Evolutionary conservation across 2,888 invertebrate species (phyloP), one percentile per base, ranked within the genome.

Genomic region (Cephus rjabovi): DNA sequence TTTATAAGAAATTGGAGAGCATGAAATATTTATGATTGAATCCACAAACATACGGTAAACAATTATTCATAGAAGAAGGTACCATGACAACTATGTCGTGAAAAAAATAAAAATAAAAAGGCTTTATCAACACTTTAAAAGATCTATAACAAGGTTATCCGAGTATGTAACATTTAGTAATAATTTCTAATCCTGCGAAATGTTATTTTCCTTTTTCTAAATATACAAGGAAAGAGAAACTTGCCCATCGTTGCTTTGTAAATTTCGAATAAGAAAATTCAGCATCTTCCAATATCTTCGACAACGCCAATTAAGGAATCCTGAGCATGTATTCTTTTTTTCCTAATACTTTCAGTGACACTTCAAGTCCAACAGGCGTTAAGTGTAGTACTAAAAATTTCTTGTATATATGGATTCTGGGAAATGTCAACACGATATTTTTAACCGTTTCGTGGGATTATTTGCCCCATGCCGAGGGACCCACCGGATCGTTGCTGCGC

Each of bases 401-500:
- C 56, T 40, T 73, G 40, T 56, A 35, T 73, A 73, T 76, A 73
- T 78, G 71, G 73, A 75, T 70, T 71, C 30, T 68, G 34, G 68
- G 56, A 31, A 33, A 34, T 71, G 71, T 4, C 31, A 31, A 31
- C 31, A 34, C 23, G 71, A 69, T 86, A 85, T 85, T 87, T 85
- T 86, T 84, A 81, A 82, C 76, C 68, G 15, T 15, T 78, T 77
- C 76, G 30, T 71, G 73, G 77, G n/a, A 79, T 75, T 78, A 74
- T 56, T 69, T 56, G 77, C 86, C 89, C 84, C 89, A 88, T 85
- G 84, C 87, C 76, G 84, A 86, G 89, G 74, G 85, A 87, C 87
- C 56, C 87, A 87, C 87, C 86, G 87, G 83, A 85, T 77, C 80
- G 85, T 79, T 79, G 76, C 34, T 76, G 75, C 37, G 69, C 35